Evolutionary conservation across 2,888 invertebrate genomes (phyloP).

Genomic region (Polydrusus cervinus): DNA sequence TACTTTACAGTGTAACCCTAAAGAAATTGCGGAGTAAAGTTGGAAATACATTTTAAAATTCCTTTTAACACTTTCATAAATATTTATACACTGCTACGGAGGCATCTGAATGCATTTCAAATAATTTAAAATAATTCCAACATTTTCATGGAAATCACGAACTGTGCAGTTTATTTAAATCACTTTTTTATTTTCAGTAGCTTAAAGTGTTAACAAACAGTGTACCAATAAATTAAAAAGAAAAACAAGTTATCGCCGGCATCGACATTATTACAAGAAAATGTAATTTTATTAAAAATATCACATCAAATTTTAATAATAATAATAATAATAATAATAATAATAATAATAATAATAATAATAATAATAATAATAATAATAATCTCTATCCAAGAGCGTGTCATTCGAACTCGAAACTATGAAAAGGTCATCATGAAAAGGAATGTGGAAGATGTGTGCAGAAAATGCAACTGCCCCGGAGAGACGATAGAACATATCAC

Average conservation of each 20-base stretch:
- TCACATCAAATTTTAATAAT: no score
- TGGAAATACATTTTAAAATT: no score
- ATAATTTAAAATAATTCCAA: constrained; percentile 47
- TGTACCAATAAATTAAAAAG: background rate
- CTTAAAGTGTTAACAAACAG: constrained; percentile 6
- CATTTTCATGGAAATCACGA: constrained; percentile 48
- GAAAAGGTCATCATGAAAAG: no score
- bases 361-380: no score
- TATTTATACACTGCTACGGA: constrained; percentile 38
- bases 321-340: no score
- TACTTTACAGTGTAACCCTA: background rate
- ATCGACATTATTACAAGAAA: background rate
- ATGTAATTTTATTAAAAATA: background rate
- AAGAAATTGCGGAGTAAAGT: background rate
- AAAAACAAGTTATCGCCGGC: background rate
- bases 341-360: no score
- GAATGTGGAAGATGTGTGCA: no score
- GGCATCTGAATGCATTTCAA: constrained; percentile 49
- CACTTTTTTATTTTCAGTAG: constrained; percentile 2
- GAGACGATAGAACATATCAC: no score
- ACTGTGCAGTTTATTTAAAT: constrained; percentile 35
- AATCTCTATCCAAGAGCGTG: no score
- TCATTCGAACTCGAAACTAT: no score
- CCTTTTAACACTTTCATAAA: constrained; percentile 38
- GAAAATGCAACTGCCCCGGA: no score